Conservation (phyloP, 2,888 invertebrate genomes). For the Taenaris catops region DNA sequence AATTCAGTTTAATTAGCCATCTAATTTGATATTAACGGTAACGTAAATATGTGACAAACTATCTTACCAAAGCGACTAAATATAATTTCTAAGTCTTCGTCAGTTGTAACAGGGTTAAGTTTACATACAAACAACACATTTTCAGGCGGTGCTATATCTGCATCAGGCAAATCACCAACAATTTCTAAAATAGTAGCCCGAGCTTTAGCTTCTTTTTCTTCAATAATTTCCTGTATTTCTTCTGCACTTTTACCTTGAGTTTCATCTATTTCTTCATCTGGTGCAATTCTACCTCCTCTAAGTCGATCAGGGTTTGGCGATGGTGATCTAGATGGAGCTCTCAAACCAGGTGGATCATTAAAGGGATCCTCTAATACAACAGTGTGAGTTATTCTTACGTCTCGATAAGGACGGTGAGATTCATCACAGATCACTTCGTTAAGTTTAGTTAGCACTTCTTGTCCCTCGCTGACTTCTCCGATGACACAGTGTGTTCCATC, state of each 20-base stretch:
- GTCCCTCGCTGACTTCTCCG: constrained; percentile 96
- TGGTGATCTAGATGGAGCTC: constrained; percentile 92
- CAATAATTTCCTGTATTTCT: constrained; percentile 92
- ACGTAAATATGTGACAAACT: no score
- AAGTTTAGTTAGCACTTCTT: constrained; percentile 91
- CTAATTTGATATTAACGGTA: no score
- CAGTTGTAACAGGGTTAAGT: constrained; percentile 98
- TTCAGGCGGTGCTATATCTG: constrained; percentile 98
- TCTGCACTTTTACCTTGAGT: constrained; percentile 90
- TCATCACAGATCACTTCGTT: constrained; percentile 97
- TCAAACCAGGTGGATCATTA: constrained; percentile 90
- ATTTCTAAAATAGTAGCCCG: constrained; percentile 98
- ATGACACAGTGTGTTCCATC: constrained; percentile 97
- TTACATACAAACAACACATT: constrained; percentile 99
- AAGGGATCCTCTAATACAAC: constrained; percentile 98
- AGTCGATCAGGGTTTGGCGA: constrained; percentile 91
- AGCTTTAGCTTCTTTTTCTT: constrained; percentile 96
- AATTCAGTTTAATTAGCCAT: no score
- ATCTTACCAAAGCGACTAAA: constrained; percentile 98
- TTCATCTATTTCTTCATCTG: constrained; percentile 96
- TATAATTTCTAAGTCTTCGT: constrained; percentile 98
- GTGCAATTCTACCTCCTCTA: constrained; percentile 92
- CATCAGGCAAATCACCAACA: constrained; percentile 98
- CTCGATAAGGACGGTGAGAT: constrained; percentile 94
- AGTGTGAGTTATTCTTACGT: constrained; percentile 97